Conservation (phyloP, 30 jellyfish, hydroid and myxozoan genomes). For the Rhopilema esculentum region DNA sequence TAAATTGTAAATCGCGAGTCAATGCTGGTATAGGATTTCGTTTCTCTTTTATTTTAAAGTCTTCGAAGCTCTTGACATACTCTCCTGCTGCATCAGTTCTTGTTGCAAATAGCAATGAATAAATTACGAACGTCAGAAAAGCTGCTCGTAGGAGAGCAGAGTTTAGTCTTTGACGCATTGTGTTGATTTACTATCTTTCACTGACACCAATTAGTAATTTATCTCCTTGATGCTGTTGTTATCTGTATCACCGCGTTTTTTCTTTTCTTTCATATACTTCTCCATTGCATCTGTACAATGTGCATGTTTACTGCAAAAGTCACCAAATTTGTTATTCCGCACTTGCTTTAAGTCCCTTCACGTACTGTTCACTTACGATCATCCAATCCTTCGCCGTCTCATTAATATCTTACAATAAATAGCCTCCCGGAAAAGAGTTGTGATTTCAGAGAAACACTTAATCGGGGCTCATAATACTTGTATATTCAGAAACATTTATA, state of each 20-base stretch:
- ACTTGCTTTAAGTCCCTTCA: no score
- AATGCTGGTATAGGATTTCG: slow-evolving; percentile 57
- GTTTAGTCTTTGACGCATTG: neutral
- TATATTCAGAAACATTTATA: no score
- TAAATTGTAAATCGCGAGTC: slow-evolving; percentile 61
- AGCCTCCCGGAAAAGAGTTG: no score
- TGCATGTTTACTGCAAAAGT: no score
- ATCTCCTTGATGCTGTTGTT: neutral
- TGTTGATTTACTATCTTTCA: neutral
- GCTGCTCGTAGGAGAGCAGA: neutral
- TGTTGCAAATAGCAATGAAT: neutral
- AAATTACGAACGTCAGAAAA: neutral
- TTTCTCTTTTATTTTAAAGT: slow-evolving; percentile 59
- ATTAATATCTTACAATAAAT: no score
- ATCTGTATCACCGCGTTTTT: neutral
- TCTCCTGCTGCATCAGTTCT: slow-evolving; percentile 4
- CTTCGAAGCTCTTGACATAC: slow-evolving; percentile 51
- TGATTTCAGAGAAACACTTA: no score
- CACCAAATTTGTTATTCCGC: no score
- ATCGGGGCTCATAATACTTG: no score
- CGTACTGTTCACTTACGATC: no score
- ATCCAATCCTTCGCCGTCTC: no score
- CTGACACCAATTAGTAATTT: neutral
- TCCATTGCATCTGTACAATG: no score
- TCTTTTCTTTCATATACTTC: no score